A percentile compares a stretch with the other conserved stretches of the same genome.
Evolutionary conservation across 1,140 invertebrate species (phyloP).

Genomic region (Eciton burchellii): DNA sequence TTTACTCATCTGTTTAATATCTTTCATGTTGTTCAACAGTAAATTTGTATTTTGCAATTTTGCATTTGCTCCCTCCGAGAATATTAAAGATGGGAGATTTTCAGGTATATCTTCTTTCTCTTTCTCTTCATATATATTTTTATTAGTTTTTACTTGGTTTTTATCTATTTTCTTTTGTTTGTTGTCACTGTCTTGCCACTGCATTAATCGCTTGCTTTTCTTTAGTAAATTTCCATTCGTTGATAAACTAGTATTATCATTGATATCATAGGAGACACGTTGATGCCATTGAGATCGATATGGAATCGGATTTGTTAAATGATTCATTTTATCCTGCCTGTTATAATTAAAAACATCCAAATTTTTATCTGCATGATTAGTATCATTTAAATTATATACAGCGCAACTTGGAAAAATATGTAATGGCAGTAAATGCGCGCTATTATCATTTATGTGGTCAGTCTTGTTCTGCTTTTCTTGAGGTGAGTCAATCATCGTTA

Average conservation of each 20-base stretch:
- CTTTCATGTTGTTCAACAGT: slow-evolving; percentile 67
- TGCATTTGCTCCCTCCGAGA: not conserved
- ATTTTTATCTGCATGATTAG: slow-evolving; percentile 16
- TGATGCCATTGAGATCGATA: not conserved
- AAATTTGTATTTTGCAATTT: slow-evolving; percentile 48
- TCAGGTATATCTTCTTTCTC: slow-evolving; percentile 72
- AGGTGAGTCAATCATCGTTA: slow-evolving; percentile 80
- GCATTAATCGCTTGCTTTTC: not conserved
- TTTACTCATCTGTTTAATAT: slow-evolving; percentile 39
- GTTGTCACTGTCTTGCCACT: not conserved
- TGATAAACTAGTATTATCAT: not conserved
- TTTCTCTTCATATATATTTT: slow-evolving; percentile 39
- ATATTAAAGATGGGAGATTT: slow-evolving; percentile 5
- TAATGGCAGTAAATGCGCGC: slow-evolving; percentile 26
- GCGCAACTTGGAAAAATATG: not conserved
- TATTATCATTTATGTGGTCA: not conserved
- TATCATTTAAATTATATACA: slow-evolving; percentile 26
- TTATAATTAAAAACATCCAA: slow-evolving; percentile 16
- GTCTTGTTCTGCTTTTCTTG: slow-evolving; percentile 17
- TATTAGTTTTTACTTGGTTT: slow-evolving; percentile 37
- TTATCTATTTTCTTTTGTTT: slow-evolving; percentile 20
- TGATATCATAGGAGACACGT: not conserved
- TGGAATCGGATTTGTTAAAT: not conserved
- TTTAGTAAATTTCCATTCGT: not conserved
- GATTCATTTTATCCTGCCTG: not conserved